Base-by-base conservation (phyloP, 2,113 vertebrate species). In the Mungos mungo region DNA sequence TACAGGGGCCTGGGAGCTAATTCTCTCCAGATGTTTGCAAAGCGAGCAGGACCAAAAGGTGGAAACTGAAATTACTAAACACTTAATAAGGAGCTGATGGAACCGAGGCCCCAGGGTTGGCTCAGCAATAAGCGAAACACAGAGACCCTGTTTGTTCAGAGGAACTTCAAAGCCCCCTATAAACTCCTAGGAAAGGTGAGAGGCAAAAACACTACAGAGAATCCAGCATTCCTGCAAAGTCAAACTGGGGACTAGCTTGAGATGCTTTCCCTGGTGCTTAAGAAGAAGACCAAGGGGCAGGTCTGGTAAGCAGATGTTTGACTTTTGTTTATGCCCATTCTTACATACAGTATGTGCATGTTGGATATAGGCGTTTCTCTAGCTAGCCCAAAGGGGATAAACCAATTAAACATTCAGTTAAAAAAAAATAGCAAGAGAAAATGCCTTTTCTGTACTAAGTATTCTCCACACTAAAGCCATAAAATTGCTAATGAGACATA, bases 221-320 rank as follows among this genome's bases (percentile, higher is more conserved):
- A 97, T n/a, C 87, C 80, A 85, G 89, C 96, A 95, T 97, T 97
- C 96, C 94, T 97, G 94, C 94, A 84, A 92, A 97, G 88, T 80
- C 97, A 63, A 81, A 88, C 77, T 95, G 96, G 82, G 94, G 95
- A 63, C 92, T 86, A n/a, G 66, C 90, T 87, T 45, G 97, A 90
- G 96, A 97, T 97, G 96, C 93, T 96, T 95, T 95, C 79, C 90
- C 66, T 25, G 80, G 96, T 81, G 94, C 85, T 88, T 96, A 95
- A 96, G 96, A 92, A 93, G 90, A 93, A 93, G 87, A 95, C 71
- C 8, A 60, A 93, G 84, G 97, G 93, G 88, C 94, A 97, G 95
- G 80, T 98, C 97, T 98, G 98, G 94, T 33, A 52, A 98, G 79
- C 98, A 98, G 98, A 98, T 98, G 98, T 97, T 69, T 76, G 80